These are phyloP conservation scores for Drosophila birchii DNA, from an alignment of 2,888 invertebrate species.

Conservation along the genomic window DNA sequence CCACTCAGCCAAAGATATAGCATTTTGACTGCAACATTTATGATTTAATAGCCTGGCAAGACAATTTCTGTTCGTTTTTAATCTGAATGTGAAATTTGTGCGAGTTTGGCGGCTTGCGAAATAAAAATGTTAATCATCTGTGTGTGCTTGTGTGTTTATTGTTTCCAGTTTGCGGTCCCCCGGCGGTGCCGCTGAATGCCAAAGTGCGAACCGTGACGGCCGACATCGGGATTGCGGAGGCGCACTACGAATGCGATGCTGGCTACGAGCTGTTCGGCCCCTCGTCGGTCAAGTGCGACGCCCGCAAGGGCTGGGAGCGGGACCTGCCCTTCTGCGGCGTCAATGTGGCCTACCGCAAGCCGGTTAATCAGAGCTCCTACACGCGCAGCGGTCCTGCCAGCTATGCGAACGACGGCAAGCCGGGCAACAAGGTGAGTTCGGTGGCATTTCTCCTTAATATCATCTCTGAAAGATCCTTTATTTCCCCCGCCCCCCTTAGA, in stretches of 20 bases:
- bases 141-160: slow-evolving; percentile 13
- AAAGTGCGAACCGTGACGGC: slow-evolving; percentile 86
- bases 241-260: slow-evolving; percentile 93
- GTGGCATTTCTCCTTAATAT: not conserved
- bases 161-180: slow-evolving; percentile 89
- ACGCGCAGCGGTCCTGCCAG: slow-evolving; percentile 92
- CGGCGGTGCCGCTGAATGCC: slow-evolving; percentile 93
- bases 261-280: slow-evolving; percentile 95
- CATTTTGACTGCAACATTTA: not conserved
- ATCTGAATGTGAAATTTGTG: slow-evolving; percentile 13
- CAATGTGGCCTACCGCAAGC: slow-evolving; percentile 93
- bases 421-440: slow-evolving; percentile 86
- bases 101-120: slow-evolving; percentile 8
- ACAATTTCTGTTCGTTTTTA: slow-evolving; percentile 4
- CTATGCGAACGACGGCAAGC: slow-evolving; percentile 95
- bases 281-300: slow-evolving; percentile 89
- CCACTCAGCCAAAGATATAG: not conserved
- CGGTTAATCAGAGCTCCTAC: slow-evolving; percentile 95
- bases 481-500: slow-evolving; percentile 86
- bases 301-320: slow-evolving; percentile 91
- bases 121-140: slow-evolving; percentile 10
- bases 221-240: slow-evolving; percentile 86
- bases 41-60: slow-evolving; percentile 15
- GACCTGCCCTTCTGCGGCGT: slow-evolving; percentile 95
- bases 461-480: not conserved